Percentiles rank a stretch among this genome's conserved stretches.
These are phyloP conservation scores for Ophion ventricosus DNA, from an alignment of 2,888 invertebrate genomes.

Conservation along the genomic window DNA sequence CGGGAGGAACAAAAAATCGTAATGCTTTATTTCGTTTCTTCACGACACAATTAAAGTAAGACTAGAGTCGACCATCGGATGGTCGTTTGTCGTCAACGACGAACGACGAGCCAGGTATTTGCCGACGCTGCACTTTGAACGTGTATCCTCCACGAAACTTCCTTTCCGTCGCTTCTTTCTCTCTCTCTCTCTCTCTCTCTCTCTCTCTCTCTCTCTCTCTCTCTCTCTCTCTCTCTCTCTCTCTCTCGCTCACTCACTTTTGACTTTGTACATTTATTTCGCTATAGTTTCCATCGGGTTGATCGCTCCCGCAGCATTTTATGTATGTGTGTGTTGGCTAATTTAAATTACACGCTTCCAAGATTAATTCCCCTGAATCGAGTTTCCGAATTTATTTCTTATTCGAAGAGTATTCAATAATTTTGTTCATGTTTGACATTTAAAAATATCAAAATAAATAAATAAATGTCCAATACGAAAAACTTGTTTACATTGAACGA, in stretches of 20 bases:
- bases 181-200: slow-evolving; percentile 54
- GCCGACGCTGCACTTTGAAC: slow-evolving; percentile 79
- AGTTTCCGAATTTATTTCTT: slow-evolving; percentile 11
- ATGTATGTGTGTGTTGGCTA: slow-evolving; percentile 1
- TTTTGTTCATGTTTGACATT: not conserved
- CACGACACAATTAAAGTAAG: slow-evolving; percentile 62
- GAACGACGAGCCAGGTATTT: slow-evolving; percentile 76
- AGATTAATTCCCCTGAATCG: slow-evolving; percentile 34
- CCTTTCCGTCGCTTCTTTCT: slow-evolving; percentile 67
- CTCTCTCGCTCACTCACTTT: slow-evolving; percentile 64
- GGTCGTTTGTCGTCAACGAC: slow-evolving; percentile 73
- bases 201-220: slow-evolving; percentile 63
- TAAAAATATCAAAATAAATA: not conserved
- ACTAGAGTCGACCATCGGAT: slow-evolving; percentile 73
- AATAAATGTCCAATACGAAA: not conserved
- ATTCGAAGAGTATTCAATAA: not conserved
- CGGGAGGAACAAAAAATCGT: slow-evolving; percentile 1
- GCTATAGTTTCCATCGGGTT: slow-evolving; percentile 31
- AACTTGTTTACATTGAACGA: not conserved
- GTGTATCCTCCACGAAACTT: slow-evolving; percentile 71
- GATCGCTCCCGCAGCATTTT: slow-evolving; percentile 46
- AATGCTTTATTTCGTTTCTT: slow-evolving; percentile 45
- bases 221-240: slow-evolving; percentile 52
- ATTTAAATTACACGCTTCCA: slow-evolving; percentile 50
- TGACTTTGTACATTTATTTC: slow-evolving; percentile 61